Percentiles rank a stretch among this genome's conserved stretches.
These are phyloP conservation scores for Hyposoter dolosus DNA, from an alignment of 2,888 invertebrate genomes.

Conservation along the genomic window DNA sequence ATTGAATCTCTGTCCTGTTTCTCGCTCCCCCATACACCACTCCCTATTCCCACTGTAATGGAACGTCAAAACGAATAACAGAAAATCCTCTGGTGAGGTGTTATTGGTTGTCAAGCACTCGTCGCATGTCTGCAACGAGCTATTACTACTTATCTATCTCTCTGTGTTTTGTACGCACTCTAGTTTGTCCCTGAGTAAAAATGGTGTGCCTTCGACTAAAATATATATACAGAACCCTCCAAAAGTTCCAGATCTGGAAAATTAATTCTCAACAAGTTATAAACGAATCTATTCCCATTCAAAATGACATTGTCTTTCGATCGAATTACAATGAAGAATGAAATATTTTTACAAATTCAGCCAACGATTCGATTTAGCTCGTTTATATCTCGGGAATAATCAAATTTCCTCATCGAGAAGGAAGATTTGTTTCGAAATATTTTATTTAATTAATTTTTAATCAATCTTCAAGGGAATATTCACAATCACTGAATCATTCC, in stretches of 20 bases:
- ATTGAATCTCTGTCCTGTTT: background rate
- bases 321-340: background rate
- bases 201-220: background rate
- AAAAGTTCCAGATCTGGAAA: background rate
- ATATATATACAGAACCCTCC: background rate
- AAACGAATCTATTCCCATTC: background rate
- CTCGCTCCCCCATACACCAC: background rate
- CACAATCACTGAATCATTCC: background rate
- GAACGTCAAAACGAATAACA: slow-evolving; percentile 66
- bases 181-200: slow-evolving; percentile 24
- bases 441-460: no score
- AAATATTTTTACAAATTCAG: background rate
- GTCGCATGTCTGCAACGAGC: slow-evolving; percentile 18
- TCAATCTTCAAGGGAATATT: no score
- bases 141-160: slow-evolving; percentile 22
- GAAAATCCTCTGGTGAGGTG: slow-evolving; percentile 44
- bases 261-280: background rate
- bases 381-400: background rate
- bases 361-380: no score
- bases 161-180: background rate
- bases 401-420: background rate
- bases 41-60: slow-evolving; percentile 19
- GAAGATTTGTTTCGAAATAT: no score
- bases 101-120: slow-evolving; percentile 66
- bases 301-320: background rate